phyloP scores from a whole-genome alignment of 2,888 invertebrate genomes.

The Drosophila niveifrons region DNA sequence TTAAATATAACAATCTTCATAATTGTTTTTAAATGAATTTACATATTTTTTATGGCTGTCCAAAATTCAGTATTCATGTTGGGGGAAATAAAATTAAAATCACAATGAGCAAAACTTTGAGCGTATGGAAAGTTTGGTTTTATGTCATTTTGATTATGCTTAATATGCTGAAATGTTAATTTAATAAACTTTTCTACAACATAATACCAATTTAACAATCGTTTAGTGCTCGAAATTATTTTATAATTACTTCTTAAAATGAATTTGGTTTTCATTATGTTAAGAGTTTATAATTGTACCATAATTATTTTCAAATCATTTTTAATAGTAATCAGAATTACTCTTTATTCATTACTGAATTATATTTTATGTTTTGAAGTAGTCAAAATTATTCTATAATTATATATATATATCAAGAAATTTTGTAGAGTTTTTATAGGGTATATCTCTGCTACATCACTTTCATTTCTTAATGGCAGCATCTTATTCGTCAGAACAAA shows the following conservation, averaged over 20 bases:
- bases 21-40: too few species aligned
- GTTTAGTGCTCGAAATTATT: not conserved
- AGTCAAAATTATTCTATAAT: too few species aligned
- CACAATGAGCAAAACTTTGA: not conserved
- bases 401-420: too few species aligned
- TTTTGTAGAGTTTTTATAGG: not conserved
- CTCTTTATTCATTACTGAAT: too few species aligned
- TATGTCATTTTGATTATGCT: not conserved
- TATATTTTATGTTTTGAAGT: too few species aligned
- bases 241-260: not conserved
- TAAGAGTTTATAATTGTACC: not conserved
- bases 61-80: not conserved
- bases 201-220: not conserved
- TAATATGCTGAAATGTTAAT: not conserved
- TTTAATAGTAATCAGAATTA: too few species aligned
- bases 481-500: slow-evolving; percentile 9
- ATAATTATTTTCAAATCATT: not conserved
- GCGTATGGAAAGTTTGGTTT: not conserved
- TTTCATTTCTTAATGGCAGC: not conserved
- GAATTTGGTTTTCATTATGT: too few species aligned
- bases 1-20: too few species aligned
- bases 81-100: not conserved
- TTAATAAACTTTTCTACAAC: too few species aligned
- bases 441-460: slow-evolving; percentile 6
- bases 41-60: not conserved